Evolutionary conservation across 2,888 invertebrate species (phyloP), one percentile per base, ranked within the genome.

Genomic region (Beris morrisii): DNA sequence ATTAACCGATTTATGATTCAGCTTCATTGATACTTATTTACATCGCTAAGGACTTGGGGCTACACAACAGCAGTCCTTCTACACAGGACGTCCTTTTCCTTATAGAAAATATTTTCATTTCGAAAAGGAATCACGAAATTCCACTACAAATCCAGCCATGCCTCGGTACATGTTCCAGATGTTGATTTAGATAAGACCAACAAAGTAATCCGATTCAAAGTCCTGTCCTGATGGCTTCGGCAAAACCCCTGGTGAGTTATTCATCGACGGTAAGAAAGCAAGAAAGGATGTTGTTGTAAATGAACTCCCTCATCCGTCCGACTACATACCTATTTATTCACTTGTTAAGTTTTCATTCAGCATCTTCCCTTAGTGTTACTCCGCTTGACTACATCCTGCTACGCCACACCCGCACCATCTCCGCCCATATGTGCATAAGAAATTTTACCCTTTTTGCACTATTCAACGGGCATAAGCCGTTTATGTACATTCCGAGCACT

Each of bases 361-460:
- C 52, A 61, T 61, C 61, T 48, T 52, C 38, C 11, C 61, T 38
- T 50, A 38, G 38, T 38, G 38, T 38, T 38, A 38, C 38, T 45
- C 15, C 30, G 61, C 50, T 61, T 61, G 61, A 52, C 61, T 43
- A 38, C 22, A 15, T 9, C 38, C 15, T 13, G 50, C 38, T 11
- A 31, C 9, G 22, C 38, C n/a, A 7, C 43, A 50, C 9, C 50
- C 12, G 43, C 48, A 28, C 61, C 46, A 28, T 52, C 52, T 43
- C 50, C 52, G 57, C 46, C 65, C 61, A 38, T 65, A 63, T 65
- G 56, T 68, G 65, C 68, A 68, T 68, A 68, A 68, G 68, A 66
- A 68, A 66, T 68, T 61, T 65, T 50, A 54, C 52, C 61, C 61
- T 61, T 61, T 61, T 61, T 50, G 61, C 61, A 61, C 61, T 61